A percentile compares a stretch with the other conserved stretches of the same genome.
phyloP scores from a whole-genome alignment of 2,113 vertebrate genomes.

The Calonectris borealis region DNA sequence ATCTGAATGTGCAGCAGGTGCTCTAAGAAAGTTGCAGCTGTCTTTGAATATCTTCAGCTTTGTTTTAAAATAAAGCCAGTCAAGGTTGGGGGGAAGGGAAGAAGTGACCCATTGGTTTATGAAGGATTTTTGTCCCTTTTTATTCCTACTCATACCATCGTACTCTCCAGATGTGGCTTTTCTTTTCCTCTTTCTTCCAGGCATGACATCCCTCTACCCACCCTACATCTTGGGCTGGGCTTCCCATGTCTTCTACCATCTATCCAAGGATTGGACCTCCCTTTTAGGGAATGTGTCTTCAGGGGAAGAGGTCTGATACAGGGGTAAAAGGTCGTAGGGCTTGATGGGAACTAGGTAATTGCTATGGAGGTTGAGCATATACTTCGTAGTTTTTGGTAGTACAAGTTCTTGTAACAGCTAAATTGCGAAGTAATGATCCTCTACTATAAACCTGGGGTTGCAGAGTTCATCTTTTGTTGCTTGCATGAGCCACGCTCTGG shows the following conservation, averaged over 20 bases:
- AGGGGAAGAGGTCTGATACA: constrained; percentile 16
- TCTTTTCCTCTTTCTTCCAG: constrained; percentile 19
- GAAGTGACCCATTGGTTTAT: background rate
- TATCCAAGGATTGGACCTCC: background rate
- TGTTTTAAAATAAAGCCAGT: background rate
- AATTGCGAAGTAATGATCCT: background rate
- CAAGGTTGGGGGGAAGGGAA: background rate
- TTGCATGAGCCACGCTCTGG: background rate
- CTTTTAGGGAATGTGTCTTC: constrained; percentile 34
- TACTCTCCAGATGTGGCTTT: constrained; percentile 12
- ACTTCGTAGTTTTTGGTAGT: background rate
- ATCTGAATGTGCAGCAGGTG: background rate
- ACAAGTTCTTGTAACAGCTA: background rate
- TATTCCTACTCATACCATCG: background rate
- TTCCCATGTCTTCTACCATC: background rate
- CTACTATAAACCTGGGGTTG: background rate
- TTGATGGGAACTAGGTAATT: constrained; percentile 11
- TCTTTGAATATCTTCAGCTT: background rate
- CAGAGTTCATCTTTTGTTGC: background rate
- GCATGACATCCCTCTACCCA: constrained; percentile 19
- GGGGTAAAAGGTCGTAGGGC: background rate
- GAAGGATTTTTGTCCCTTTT: background rate
- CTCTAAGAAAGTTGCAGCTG: background rate
- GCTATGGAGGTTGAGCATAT: background rate
- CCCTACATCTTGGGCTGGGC: constrained; percentile 23